A percentile compares a stretch with the other conserved stretches of the same genome.
phyloP scores from a whole-genome alignment of 2,888 invertebrate genomes.

The Nipponacmea schrenckii region DNA sequence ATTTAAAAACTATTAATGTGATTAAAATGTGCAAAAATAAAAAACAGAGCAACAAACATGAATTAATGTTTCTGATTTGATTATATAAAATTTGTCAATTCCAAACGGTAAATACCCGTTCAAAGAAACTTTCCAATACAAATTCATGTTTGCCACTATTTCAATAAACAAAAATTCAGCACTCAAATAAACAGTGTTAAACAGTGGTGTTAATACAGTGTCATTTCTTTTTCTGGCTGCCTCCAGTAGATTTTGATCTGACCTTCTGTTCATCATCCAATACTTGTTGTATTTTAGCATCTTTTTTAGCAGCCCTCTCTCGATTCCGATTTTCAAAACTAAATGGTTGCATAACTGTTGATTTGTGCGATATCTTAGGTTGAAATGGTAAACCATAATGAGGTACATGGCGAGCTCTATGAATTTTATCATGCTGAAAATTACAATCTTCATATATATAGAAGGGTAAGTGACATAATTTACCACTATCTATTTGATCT shows the following conservation, averaged over 20 bases:
- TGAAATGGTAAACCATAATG: constrained; percentile 58
- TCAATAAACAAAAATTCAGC: background rate
- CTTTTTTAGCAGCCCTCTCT: constrained; percentile 72
- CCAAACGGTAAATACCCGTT: background rate
- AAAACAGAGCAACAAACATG: too few relatives aligned
- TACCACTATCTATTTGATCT: too few relatives aligned
- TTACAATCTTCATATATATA: background rate
- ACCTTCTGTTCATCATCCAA: constrained; percentile 62
- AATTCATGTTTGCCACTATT: background rate
- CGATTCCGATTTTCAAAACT: constrained; percentile 78
- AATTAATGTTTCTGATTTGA: too few relatives aligned
- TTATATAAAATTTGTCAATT: too few relatives aligned
- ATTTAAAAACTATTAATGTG: background rate
- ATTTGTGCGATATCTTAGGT: constrained; percentile 52
- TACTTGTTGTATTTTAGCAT: constrained; percentile 73
- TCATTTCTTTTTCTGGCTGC: constrained; percentile 2
- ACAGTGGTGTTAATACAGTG: background rate
- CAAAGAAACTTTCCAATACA: background rate
- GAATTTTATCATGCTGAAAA: background rate
- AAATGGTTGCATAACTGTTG: constrained; percentile 72
- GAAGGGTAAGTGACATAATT: background rate
- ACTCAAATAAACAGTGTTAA: background rate
- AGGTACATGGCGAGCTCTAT: constrained; percentile 44
- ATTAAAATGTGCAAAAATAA: too few relatives aligned
- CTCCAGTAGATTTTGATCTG: constrained; percentile 52